Conservation (phyloP, 2,113 vertebrate genomes). For the Aptenodytes patagonicus region DNA sequence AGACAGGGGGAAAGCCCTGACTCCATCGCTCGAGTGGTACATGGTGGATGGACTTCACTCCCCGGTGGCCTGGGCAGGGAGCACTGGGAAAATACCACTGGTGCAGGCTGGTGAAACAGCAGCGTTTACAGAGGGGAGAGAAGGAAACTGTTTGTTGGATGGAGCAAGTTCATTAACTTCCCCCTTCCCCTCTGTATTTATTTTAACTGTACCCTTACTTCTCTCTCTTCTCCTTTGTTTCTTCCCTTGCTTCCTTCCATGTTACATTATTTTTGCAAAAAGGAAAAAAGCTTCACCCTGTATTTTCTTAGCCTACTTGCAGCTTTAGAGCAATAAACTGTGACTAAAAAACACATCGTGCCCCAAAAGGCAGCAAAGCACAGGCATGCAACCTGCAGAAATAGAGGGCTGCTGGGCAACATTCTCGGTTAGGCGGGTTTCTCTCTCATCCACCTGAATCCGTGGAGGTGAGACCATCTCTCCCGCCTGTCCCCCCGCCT, state of each 20-base stretch:
- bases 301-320: background rate
- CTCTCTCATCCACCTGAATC: background rate
- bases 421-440: accelerated
- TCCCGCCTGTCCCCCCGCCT: accelerated
- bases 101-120: background rate
- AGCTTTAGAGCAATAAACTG: background rate
- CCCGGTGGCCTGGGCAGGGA: background rate
- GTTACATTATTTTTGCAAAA: background rate
- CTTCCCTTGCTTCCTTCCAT: background rate
- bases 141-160: constrained; percentile 13
- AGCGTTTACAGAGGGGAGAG: background rate
- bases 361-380: background rate
- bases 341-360: accelerated
- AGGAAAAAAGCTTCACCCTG: background rate
- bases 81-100: background rate
- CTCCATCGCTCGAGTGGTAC: accelerated
- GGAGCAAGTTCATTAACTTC: constrained; percentile 21
- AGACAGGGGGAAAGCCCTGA: background rate
- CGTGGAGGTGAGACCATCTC: background rate
- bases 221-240: background rate
- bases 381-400: background rate
- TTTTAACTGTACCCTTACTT: constrained; percentile 10
- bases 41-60: background rate
- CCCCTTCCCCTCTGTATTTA: constrained; percentile 1
- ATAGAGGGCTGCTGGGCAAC: background rate